Base-by-base conservation (phyloP, 1,140 invertebrate species). In the Atopsyche davidsoni region DNA sequence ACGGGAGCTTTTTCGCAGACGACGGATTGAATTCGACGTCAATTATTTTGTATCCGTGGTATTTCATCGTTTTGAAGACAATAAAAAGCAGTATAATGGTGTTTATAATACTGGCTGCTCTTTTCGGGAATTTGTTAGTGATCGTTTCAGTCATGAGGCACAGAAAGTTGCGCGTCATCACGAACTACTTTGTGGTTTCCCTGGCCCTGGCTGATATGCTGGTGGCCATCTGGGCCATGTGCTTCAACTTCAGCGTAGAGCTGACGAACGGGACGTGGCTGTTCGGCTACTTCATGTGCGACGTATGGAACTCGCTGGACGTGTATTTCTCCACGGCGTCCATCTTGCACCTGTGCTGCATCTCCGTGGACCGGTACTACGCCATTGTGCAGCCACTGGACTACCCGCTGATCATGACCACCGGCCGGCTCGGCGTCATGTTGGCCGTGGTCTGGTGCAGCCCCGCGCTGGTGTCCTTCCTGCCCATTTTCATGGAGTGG, bases 111-210 rank as follows among this genome's bases (percentile, higher is more conserved):
- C 62, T 90, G 19, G 83, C 86, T 16, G 90, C 91, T 17, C 76
- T 93, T 3, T 83, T 92, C 49, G 91, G 91, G 16, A 95, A 92
- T 64, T 73, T 92, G 25, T 67, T 92, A 14, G 88, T 92, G 35
- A 92, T 93, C 48, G 87, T 92, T 10, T 88, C 86, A 18, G 89
- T 92, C 39, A 89, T 92, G 82, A 76, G 85, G 18, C 88, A 91
- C 65, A 76, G 86, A 39, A 90, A 91, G 62, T 72, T 96, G 17
- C 67, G 81, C 1, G 86, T 91, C 9, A 91, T 93, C 47, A 96
- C 92, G n/a, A 96, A 96, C 69, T 94, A 91, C 64, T 96, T 96
- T 69, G 89, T 96, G 21, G 92, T 96, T 3, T 95, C 91, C 0
- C 68, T 96, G 36, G 87, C 92, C 0, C 74, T 91, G 23, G 91